A percentile compares a stretch with the other conserved stretches of the same genome.
Conservation (phyloP, 2,113 vertebrate species). For the Hippolais icterina region DNA sequence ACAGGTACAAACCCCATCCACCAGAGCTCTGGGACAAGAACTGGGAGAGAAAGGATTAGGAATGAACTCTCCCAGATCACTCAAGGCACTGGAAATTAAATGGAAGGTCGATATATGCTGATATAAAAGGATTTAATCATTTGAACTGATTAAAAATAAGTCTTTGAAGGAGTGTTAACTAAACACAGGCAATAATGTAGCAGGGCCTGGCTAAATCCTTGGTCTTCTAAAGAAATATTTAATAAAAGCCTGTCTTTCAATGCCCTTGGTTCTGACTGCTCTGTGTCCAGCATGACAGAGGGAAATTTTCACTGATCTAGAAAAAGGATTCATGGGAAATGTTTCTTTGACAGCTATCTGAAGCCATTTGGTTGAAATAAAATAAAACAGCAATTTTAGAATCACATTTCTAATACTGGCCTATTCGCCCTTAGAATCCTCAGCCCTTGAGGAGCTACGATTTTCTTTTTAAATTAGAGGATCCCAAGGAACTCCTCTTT, state of each 20-base stretch:
- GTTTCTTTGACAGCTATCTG: background rate
- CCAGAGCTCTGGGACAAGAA: background rate
- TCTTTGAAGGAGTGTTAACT: background rate
- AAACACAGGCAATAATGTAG: background rate
- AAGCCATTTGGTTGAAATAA: background rate
- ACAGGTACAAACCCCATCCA: fast-evolving
- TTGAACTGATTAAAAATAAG: background rate
- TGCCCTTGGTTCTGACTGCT: background rate
- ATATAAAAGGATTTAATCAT: background rate
- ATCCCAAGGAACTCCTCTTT: background rate
- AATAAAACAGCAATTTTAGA: background rate
- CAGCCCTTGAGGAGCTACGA: background rate
- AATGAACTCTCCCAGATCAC: background rate
- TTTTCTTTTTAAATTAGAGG: background rate
- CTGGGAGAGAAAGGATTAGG: background rate
- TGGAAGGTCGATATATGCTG: background rate
- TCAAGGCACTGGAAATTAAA: background rate
- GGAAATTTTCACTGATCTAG: background rate
- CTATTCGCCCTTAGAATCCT: background rate
- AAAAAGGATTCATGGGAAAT: background rate
- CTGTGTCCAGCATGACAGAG: background rate
- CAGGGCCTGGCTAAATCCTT: background rate
- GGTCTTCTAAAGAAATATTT: background rate
- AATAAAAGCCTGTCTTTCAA: background rate
- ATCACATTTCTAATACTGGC: background rate